These are phyloP conservation scores for Xenentodon cancila DNA, from an alignment of 2,797 vertebrate species.

Conservation along the genomic window DNA sequence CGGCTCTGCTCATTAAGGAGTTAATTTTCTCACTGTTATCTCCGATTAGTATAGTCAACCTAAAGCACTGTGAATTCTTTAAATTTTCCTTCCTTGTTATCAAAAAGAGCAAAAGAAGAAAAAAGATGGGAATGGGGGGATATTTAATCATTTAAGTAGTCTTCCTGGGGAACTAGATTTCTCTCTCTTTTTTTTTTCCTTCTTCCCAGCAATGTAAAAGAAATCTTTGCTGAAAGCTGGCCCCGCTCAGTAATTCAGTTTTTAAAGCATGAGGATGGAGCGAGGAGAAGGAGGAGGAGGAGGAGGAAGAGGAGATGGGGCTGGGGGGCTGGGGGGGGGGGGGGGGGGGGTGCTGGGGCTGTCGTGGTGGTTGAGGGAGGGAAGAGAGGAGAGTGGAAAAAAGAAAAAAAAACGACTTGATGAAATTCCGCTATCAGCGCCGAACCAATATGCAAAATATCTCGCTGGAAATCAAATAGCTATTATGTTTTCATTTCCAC, in stretches of 20 bases:
- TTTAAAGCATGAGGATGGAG: constrained; percentile 87
- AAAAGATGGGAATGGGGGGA: constrained; percentile 79
- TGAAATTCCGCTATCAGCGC: constrained; percentile 99
- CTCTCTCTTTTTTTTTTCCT: constrained; percentile 42
- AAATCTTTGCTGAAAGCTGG: constrained; percentile 83
- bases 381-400: constrained; percentile 28
- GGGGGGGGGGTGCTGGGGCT: background rate
- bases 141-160: constrained; percentile 87
- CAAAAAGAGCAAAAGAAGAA: constrained; percentile 63
- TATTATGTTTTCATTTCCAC: constrained; percentile 99
- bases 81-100: constrained; percentile 81
- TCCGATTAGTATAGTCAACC: constrained; percentile 79
- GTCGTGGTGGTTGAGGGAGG: constrained; percentile 38
- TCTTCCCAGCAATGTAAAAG: constrained; percentile 86
- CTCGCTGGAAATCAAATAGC: constrained; percentile 99
- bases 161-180: constrained; percentile 85
- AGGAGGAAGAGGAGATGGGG: background rate
- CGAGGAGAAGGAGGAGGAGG: constrained; percentile 15
- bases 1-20: constrained; percentile 84
- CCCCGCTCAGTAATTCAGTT: constrained; percentile 93
- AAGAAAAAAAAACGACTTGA: constrained; percentile 93
- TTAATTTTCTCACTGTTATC: constrained; percentile 82
- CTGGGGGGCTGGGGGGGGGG: constrained; percentile 32
- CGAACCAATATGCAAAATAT: constrained; percentile 99
- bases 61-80: constrained; percentile 87